These are phyloP conservation scores for Vulpes lagopus DNA, from an alignment of 2,113 vertebrate genomes.

Conservation along the genomic window DNA sequence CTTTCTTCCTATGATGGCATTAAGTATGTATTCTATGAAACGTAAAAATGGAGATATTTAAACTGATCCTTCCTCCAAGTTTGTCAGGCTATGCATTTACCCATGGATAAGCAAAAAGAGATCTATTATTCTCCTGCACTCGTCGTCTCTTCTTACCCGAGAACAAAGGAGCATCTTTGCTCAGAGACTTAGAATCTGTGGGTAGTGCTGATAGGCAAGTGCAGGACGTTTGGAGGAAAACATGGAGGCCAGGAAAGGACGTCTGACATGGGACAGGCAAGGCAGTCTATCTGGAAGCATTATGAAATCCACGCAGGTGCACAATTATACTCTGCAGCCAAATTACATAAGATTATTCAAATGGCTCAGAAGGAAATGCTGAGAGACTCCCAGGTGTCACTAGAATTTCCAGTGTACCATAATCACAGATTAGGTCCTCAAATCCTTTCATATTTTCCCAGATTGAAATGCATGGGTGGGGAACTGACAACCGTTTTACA, in stretches of 20 bases:
- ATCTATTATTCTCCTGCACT: not conserved
- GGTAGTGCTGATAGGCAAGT: not conserved
- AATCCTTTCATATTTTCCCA: not conserved
- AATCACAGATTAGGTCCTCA: slow-evolving; percentile 7
- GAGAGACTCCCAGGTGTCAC: not conserved
- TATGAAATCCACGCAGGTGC: not conserved
- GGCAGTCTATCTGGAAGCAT: not conserved
- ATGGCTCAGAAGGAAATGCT: not conserved
- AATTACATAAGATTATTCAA: slow-evolving; percentile 6
- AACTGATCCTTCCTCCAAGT: not conserved
- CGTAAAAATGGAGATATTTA: not conserved
- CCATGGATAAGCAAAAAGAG: not conserved
- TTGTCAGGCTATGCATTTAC: slow-evolving; percentile 8
- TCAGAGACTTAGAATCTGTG: not conserved
- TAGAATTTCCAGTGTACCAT: slow-evolving; percentile 42
- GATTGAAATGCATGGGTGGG: not conserved
- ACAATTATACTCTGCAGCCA: not conserved
- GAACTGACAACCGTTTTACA: not conserved
- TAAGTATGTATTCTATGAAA: slow-evolving; percentile 6
- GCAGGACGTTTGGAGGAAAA: not conserved
- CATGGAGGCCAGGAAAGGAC: not conserved
- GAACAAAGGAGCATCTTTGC: not conserved
- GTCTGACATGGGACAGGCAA: not conserved
- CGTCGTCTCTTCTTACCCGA: not conserved
- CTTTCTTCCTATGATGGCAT: not conserved